A percentile compares a stretch with the other conserved stretches of the same genome.
These are phyloP conservation scores for Octonoba sinensis DNA, from an alignment of 2,888 invertebrate species.

Conservation along the genomic window DNA sequence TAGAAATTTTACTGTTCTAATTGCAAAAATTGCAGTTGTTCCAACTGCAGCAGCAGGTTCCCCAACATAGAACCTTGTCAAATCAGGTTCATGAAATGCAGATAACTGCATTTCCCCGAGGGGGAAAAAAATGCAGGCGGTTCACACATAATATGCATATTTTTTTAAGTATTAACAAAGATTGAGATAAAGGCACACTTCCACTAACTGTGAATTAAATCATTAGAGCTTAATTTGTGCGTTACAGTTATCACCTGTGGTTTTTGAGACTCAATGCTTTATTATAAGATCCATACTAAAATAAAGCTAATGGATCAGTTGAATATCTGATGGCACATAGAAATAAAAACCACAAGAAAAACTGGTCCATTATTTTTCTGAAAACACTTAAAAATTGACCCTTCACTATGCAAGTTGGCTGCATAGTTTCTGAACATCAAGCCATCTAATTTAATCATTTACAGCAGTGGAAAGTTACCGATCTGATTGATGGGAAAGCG, in stretches of 20 bases:
- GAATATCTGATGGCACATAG: slow-evolving; percentile 37
- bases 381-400: slow-evolving; percentile 16
- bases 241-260: slow-evolving; percentile 64
- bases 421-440: slow-evolving; percentile 34
- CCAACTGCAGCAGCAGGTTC: no score
- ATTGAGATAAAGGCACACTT: slow-evolving; percentile 36
- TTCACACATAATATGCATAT: no score
- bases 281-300: not conserved
- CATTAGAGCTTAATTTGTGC: slow-evolving; percentile 56
- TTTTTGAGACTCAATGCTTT: slow-evolving; percentile 26
- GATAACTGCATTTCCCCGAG: no score
- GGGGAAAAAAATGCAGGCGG: no score
- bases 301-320: slow-evolving; percentile 12
- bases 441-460: slow-evolving; percentile 38
- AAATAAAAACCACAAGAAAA: slow-evolving; percentile 50
- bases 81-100: no score
- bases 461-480: slow-evolving; percentile 33
- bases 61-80: no score
- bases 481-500: slow-evolving; percentile 21
- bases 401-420: slow-evolving; percentile 47
- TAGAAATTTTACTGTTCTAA: no score
- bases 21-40: no score
- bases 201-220: slow-evolving; percentile 43
- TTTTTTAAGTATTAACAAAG: slow-evolving; percentile 6
- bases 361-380: slow-evolving; percentile 5